phyloP scores from a whole-genome alignment of 2,113 vertebrate species.

The Uria lomvia region DNA sequence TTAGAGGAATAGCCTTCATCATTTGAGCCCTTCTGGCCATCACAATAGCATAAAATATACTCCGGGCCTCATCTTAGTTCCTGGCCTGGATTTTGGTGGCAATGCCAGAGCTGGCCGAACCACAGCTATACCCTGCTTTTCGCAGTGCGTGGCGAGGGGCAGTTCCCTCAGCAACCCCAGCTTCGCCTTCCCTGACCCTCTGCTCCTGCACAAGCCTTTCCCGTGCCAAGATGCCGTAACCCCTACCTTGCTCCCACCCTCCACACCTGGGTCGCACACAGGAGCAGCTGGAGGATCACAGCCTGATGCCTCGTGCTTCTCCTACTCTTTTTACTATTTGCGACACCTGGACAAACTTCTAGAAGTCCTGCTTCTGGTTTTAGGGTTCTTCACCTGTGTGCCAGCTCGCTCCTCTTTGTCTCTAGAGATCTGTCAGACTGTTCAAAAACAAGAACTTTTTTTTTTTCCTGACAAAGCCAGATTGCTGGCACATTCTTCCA shows the following conservation, averaged over 20 bases:
- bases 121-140: background rate
- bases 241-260: rapidly evolving
- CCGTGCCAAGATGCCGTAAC: background rate
- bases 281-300: background rate
- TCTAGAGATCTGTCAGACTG: background rate
- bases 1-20: background rate
- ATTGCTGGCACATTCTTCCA: conserved; percentile 56
- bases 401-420: background rate
- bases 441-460: background rate
- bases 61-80: background rate
- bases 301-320: rapidly evolving
- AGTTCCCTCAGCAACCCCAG: background rate
- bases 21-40: background rate
- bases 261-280: rapidly evolving
- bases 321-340: background rate
- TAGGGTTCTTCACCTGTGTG: background rate
- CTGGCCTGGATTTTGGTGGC: background rate
- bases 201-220: background rate
- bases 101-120: background rate
- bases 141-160: rapidly evolving
- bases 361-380: background rate
- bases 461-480: background rate
- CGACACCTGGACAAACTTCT: background rate
- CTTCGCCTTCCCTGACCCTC: background rate
- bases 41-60: background rate